phyloP scores from a whole-genome alignment of 2,888 invertebrate species.

The Atherix ibis region DNA sequence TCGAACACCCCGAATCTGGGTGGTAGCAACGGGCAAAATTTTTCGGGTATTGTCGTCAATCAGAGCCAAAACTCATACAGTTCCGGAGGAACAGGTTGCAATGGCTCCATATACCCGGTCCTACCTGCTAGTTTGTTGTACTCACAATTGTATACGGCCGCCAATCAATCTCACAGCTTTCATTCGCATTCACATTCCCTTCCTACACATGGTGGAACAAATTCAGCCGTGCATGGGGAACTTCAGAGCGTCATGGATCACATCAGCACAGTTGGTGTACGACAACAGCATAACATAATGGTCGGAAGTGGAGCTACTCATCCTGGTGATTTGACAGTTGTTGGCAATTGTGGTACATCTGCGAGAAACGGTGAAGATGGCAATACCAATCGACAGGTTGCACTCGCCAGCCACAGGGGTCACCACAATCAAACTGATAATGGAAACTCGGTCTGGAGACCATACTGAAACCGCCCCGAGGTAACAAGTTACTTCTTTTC shows the following conservation, averaged over 20 bases:
- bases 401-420: conserved; percentile 29
- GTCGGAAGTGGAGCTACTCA: conserved; percentile 18
- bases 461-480: conserved; percentile 40
- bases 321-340: conserved; percentile 24
- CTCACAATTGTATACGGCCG: conserved; percentile 68
- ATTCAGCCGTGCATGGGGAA: conserved; percentile 45
- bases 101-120: conserved; percentile 60
- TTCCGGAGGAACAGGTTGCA: conserved; percentile 40
- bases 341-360: conserved; percentile 32
- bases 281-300: conserved; percentile 36
- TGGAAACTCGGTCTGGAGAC: conserved; percentile 59
- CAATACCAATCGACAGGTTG: conserved; percentile 29
- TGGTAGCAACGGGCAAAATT: conserved; percentile 35
- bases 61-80: conserved; percentile 41
- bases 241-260: conserved; percentile 64
- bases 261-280: conserved; percentile 46
- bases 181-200: conserved; percentile 54
- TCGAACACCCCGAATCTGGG: conserved; percentile 47
- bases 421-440: conserved; percentile 34
- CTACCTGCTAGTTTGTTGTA: conserved; percentile 68
- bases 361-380: conserved; percentile 32
- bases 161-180: conserved; percentile 57
- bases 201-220: conserved; percentile 45
- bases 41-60: conserved; percentile 35
- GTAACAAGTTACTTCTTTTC: neutral